Conservation (phyloP, 2,113 vertebrate genomes). For the Notechis scutatus region DNA sequence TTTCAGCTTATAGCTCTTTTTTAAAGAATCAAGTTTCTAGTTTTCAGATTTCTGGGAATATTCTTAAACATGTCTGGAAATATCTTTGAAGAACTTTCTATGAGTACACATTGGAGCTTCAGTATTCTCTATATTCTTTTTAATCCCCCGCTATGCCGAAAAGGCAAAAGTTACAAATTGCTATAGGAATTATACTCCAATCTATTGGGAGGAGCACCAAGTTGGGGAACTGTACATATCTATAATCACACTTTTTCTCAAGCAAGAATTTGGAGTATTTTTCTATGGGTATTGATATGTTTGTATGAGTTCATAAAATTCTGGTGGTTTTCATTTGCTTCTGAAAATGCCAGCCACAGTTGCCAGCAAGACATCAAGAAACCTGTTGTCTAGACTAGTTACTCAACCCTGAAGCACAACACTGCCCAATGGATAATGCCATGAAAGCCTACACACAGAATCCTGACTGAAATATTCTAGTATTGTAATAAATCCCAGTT, state of each 20-base stretch:
- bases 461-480: background rate
- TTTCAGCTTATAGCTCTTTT: background rate
- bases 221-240: background rate
- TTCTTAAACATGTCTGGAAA: background rate
- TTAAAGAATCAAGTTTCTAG: background rate
- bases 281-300: background rate
- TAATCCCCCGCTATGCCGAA: background rate
- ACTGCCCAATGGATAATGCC: background rate
- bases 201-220: background rate
- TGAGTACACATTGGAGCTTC: background rate
- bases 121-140: background rate
- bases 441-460: background rate
- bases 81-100: background rate
- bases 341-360: background rate
- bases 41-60: background rate
- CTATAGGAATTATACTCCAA: background rate
- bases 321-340: background rate
- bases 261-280: background rate
- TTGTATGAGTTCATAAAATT: background rate
- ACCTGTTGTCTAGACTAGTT: background rate
- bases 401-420: background rate
- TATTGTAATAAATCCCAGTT: background rate
- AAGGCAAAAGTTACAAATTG: background rate
- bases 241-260: background rate
- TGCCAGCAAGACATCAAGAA: background rate